phyloP scores from a whole-genome alignment of 2,888 invertebrate species.

The Hemicrepidius hirtus region DNA sequence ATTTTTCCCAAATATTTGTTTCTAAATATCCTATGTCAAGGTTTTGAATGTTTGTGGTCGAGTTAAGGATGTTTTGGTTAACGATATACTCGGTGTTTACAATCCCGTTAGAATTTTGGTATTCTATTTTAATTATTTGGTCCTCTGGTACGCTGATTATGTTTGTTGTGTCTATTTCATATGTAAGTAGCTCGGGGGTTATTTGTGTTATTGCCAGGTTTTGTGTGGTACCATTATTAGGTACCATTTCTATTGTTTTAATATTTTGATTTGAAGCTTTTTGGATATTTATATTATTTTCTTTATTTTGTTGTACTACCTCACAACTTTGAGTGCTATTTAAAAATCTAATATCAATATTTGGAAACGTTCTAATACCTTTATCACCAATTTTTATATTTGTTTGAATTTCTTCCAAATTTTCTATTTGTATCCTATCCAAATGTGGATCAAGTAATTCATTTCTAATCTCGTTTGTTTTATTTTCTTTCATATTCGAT shows the following conservation, averaged over 20 bases:
- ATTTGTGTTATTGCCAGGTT: slow-evolving; percentile 7
- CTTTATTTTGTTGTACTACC: not conserved
- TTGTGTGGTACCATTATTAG: not conserved
- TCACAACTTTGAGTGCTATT: not conserved
- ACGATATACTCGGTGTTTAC: slow-evolving; percentile 68
- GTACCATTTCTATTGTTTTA: not conserved
- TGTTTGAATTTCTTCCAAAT: not conserved
- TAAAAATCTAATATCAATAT: slow-evolving; percentile 17
- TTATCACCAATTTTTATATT: not conserved
- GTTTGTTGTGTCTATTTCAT: slow-evolving; percentile 55
- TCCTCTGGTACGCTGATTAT: slow-evolving; percentile 65
- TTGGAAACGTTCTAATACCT: slow-evolving; percentile 9
- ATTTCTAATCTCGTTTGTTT: not conserved
- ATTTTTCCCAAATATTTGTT: slow-evolving; percentile 21
- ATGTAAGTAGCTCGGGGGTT: slow-evolving; percentile 38
- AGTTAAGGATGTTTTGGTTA: slow-evolving; percentile 61
- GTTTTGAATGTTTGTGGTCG: slow-evolving; percentile 30
- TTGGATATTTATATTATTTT: not conserved
- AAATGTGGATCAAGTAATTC: not conserved
- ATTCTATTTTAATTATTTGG: slow-evolving; percentile 69
- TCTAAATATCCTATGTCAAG: slow-evolving; percentile 34
- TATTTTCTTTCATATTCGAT: not conserved
- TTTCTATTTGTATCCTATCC: not conserved
- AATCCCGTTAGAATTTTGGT: slow-evolving; percentile 65
- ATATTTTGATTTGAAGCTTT: not conserved